A percentile compares a stretch with the other conserved stretches of the same genome.
Conservation (phyloP, 2,888 invertebrate species). For the Flexamia atlantica region DNA sequence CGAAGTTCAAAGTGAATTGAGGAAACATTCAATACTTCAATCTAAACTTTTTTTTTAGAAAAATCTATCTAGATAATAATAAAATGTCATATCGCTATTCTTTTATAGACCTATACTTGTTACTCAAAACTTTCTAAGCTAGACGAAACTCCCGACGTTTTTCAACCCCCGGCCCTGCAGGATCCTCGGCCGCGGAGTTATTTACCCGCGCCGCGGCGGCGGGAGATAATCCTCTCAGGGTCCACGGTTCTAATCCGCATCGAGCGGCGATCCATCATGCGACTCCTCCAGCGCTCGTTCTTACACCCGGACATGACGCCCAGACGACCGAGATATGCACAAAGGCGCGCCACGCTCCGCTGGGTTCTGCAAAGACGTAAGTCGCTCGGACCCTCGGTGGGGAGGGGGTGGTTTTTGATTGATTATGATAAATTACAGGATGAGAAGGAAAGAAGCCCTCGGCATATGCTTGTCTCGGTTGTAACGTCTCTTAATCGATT, state of each 20-base stretch:
- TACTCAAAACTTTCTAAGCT: too few species aligned
- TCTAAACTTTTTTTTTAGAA: too few species aligned
- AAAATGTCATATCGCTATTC: too few species aligned
- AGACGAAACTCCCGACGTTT: too few species aligned
- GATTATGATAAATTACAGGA: conserved; percentile 45
- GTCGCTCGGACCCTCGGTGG: conserved; percentile 21
- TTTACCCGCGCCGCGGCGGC: neutral
- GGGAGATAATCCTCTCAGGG: neutral
- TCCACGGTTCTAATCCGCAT: conserved; percentile 6
- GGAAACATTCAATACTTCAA: too few species aligned
- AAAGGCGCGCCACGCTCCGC: conserved; percentile 6
- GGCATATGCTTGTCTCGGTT: conserved; percentile 35
- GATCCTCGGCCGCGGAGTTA: neutral
- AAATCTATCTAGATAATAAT: too few species aligned
- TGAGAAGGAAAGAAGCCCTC: conserved; percentile 37
- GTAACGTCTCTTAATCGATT: conserved; percentile 43
- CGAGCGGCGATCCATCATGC: neutral
- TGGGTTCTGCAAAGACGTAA: conserved; percentile 17
- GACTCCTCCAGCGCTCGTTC: neutral
- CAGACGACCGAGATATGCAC: conserved; percentile 9
- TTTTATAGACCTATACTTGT: too few species aligned
- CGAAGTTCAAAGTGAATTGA: too few species aligned
- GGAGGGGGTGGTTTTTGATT: conserved; percentile 48
- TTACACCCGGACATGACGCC: neutral
- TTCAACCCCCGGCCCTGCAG: too few species aligned